Evolutionary conservation across 2,113 vertebrate species (phyloP).

Genomic region (Oreochromis spilurus): DNA sequence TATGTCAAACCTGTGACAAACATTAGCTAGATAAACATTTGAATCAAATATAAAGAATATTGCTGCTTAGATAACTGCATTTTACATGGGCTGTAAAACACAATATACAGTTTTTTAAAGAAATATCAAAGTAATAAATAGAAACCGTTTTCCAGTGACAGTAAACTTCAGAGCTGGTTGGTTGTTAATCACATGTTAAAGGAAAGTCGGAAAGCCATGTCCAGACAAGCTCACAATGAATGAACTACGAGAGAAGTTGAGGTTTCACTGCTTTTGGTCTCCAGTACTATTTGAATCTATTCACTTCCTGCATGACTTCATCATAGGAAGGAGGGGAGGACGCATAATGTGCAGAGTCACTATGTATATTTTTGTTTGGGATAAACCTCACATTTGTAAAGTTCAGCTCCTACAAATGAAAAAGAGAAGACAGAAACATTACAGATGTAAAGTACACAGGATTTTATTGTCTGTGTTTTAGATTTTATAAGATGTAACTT

Average conservation of each 20-base stretch:
- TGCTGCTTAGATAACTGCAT: neutral
- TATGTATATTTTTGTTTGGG: neutral
- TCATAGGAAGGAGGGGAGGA: neutral
- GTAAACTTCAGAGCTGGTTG: neutral
- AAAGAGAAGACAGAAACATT: neutral
- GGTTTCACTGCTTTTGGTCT: neutral
- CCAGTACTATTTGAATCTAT: neutral
- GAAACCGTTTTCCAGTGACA: neutral
- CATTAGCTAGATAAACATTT: neutral
- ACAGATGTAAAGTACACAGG: neutral
- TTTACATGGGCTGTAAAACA: neutral
- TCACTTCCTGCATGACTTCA: neutral
- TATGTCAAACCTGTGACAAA: neutral
- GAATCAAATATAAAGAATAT: neutral
- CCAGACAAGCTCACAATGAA: neutral
- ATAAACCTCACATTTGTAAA: slow-evolving; percentile 20
- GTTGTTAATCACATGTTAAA: slow-evolving; percentile 4
- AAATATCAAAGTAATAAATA: neutral
- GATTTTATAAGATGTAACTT: neutral
- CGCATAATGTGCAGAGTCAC: neutral
- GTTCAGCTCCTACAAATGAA: slow-evolving; percentile 31
- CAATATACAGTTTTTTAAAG: neutral
- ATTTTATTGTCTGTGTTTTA: neutral
- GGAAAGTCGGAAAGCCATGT: neutral
- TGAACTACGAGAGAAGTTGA: neutral